A percentile compares a stretch with the other conserved stretches of the same genome.
These are phyloP conservation scores for Bombus impatiens DNA, from an alignment of 1,140 invertebrate species.

Conservation along the genomic window DNA sequence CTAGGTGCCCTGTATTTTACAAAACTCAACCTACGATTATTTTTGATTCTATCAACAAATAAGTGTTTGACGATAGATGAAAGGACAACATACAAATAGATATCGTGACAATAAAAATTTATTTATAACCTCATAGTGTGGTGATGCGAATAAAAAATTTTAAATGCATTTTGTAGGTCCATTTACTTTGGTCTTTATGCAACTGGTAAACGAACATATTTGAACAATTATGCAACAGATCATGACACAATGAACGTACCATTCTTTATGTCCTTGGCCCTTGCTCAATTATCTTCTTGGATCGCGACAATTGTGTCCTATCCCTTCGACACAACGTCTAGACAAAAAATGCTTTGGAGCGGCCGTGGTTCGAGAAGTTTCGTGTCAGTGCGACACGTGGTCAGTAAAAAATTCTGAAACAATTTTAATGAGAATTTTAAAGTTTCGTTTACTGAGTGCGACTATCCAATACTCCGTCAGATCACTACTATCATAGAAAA, in stretches of 20 bases:
- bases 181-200: constrained; percentile 33
- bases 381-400: neutral
- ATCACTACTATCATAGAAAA: neutral
- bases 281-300: constrained; percentile 5
- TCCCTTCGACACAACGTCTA: constrained; percentile 22
- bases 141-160: neutral
- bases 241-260: neutral
- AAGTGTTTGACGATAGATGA: neutral
- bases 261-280: constrained; percentile 1
- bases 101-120: neutral
- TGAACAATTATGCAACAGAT: neutral
- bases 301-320: neutral
- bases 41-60: neutral
- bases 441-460: neutral
- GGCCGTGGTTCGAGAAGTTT: neutral
- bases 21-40: no score
- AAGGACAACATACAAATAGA: neutral
- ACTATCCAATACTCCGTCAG: neutral
- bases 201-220: constrained; percentile 3
- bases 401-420: neutral
- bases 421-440: neutral
- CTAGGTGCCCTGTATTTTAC: no score
- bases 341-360: constrained; percentile 41
- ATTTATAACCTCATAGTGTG: neutral
- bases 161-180: neutral